These are phyloP conservation scores for Chelonia mydas DNA, from an alignment of 2,797 vertebrate genomes.

Conservation along the genomic window DNA sequence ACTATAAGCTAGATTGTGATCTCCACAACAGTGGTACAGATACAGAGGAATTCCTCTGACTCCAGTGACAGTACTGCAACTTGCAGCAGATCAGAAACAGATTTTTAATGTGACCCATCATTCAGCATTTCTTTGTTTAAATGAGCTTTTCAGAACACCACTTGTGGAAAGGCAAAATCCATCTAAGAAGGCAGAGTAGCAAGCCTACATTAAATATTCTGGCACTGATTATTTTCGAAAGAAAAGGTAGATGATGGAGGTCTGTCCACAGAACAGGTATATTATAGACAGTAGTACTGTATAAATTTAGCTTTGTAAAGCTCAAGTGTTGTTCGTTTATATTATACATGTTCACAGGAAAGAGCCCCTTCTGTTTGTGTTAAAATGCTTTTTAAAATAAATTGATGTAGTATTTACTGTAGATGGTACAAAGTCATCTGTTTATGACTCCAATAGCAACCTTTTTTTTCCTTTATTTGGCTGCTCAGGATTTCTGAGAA, in stretches of 20 bases:
- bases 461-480: conserved; percentile 52
- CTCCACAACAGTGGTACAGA: conserved; percentile 31
- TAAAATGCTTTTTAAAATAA: conserved; percentile 19
- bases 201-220: not conserved
- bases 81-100: conserved; percentile 30
- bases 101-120: not conserved
- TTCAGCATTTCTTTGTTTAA: conserved; percentile 2
- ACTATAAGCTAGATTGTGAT: conserved; percentile 1
- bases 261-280: not conserved
- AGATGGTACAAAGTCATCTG: not conserved
- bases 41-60: conserved; percentile 22
- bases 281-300: not conserved
- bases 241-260: not conserved
- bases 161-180: not conserved
- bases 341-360: not conserved
- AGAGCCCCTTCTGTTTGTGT: not conserved
- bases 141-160: not conserved
- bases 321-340: not conserved
- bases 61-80: conserved; percentile 29
- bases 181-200: not conserved
- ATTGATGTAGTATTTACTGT: conserved; percentile 7
- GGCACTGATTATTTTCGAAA: not conserved
- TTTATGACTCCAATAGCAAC: conserved; percentile 33
- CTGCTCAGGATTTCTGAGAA: conserved; percentile 64
- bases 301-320: not conserved